Evolutionary conservation across 2,888 invertebrate genomes (phyloP).

Genomic region (Rhabditoides inermis): DNA sequence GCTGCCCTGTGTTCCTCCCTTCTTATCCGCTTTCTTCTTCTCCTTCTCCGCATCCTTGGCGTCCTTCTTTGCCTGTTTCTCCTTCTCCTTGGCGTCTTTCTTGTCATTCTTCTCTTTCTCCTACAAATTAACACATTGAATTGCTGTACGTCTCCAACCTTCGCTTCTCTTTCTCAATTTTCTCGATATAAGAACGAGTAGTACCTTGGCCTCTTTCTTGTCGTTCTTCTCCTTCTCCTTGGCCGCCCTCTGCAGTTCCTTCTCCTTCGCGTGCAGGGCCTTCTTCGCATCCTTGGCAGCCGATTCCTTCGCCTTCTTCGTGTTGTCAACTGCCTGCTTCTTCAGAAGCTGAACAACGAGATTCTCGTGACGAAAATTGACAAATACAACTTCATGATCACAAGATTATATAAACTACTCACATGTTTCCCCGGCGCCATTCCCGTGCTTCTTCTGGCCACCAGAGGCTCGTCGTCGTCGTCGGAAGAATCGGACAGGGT

Average conservation of each 20-base stretch:
- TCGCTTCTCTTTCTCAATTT: not conserved
- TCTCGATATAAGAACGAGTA: not conserved
- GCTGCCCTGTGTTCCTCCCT: no score
- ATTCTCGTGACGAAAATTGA: no score
- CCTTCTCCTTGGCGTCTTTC: conserved; percentile 1
- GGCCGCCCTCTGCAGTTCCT: conserved; percentile 1
- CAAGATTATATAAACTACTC: no score
- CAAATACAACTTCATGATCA: no score
- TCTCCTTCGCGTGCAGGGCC: conserved; percentile 2
- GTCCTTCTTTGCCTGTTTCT: not conserved
- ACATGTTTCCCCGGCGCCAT: conserved; percentile 6
- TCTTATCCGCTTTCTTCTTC: conserved; percentile 4
- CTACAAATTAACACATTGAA: not conserved
- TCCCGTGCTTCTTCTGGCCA: not conserved
- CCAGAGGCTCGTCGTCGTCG: not conserved
- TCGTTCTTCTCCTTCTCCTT: conserved; percentile 1
- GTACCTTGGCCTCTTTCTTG: not conserved
- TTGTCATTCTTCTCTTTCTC: not conserved
- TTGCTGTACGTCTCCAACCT: not conserved
- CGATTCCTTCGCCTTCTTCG: conserved; percentile 6
- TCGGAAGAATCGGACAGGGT: not conserved
- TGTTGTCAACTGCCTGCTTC: conserved; percentile 9
- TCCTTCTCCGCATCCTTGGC: not conserved
- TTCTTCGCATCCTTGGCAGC: conserved; percentile 7
- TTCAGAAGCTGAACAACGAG: no score